phyloP scores from a whole-genome alignment of 2,888 invertebrate species.

The Barypeithes pellucidus region DNA sequence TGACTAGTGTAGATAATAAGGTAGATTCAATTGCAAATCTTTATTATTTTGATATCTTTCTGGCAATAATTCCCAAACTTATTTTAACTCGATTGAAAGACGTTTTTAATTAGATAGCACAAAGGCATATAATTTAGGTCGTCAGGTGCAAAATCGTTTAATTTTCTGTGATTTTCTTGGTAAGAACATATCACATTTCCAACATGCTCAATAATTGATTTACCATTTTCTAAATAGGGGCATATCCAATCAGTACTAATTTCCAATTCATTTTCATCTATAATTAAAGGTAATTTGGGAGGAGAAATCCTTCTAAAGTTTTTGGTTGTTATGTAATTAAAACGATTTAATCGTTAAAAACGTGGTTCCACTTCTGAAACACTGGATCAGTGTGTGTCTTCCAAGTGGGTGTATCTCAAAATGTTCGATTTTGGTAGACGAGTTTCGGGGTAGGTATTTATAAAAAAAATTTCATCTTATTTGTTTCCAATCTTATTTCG shows the following conservation, averaged over 20 bases:
- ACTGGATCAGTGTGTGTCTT: neutral
- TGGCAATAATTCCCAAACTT: neutral
- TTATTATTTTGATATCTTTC: neutral
- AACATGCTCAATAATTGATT: neutral
- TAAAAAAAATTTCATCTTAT: neutral
- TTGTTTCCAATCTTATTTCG: no score
- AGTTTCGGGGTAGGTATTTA: neutral
- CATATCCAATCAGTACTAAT: no score
- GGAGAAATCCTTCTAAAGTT: no score
- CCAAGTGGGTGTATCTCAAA: neutral
- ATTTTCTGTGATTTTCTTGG: neutral
- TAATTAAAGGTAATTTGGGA: no score
- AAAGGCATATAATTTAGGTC: neutral
- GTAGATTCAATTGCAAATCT: neutral
- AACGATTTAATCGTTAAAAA: neutral
- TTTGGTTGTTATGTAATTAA: neutral
- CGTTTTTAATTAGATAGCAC: neutral
- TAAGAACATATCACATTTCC: neutral
- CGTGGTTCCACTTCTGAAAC: neutral
- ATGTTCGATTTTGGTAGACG: neutral
- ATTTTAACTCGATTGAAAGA: neutral
- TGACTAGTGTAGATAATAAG: neutral
- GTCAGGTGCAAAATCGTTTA: neutral
- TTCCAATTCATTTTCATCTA: no score
- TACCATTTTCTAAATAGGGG: no score